A percentile compares a stretch with the other conserved stretches of the same genome.
phyloP scores from a whole-genome alignment of 2,113 vertebrate species.

The Zingel zingel region DNA sequence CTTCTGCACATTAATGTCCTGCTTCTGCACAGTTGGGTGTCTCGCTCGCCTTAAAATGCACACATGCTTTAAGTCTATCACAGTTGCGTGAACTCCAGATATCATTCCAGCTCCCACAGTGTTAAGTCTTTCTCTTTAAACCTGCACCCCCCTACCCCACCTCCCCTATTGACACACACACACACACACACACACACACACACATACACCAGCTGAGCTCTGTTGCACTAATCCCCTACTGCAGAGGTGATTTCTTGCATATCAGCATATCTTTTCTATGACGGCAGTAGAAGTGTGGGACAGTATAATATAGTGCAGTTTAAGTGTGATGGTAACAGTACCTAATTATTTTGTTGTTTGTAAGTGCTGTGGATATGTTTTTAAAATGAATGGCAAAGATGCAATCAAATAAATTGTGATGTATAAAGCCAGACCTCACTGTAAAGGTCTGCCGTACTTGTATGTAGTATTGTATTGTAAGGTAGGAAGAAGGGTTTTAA shows the following conservation, averaged over 20 bases:
- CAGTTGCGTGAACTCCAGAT: slow-evolving; percentile 4
- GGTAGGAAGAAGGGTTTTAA: too few species aligned
- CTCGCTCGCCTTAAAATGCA: background rate
- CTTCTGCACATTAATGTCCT: background rate
- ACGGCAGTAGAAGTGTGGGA: background rate
- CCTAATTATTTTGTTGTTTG: background rate
- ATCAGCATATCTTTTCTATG: background rate
- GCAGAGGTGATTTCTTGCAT: slow-evolving; percentile 22
- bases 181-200: too few species aligned
- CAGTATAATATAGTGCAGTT: background rate
- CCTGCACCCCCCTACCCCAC: background rate
- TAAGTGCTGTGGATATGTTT: background rate
- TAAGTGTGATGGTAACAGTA: background rate
- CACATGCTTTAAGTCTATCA: slow-evolving; percentile 5
- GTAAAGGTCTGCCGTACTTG: background rate
- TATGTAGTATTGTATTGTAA: background rate
- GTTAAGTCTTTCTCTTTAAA: slow-evolving; percentile 35
- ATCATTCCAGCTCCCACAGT: slow-evolving; percentile 7
- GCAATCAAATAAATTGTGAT: background rate
- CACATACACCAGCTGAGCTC: slow-evolving; percentile 4
- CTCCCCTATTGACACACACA: background rate
- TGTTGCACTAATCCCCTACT: slow-evolving; percentile 21
- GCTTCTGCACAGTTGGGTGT: background rate
- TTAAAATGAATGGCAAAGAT: background rate
- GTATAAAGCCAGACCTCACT: background rate